Evolutionary conservation across 2,888 invertebrate genomes (phyloP).

Genomic region (Tachystola acroxantha): DNA sequence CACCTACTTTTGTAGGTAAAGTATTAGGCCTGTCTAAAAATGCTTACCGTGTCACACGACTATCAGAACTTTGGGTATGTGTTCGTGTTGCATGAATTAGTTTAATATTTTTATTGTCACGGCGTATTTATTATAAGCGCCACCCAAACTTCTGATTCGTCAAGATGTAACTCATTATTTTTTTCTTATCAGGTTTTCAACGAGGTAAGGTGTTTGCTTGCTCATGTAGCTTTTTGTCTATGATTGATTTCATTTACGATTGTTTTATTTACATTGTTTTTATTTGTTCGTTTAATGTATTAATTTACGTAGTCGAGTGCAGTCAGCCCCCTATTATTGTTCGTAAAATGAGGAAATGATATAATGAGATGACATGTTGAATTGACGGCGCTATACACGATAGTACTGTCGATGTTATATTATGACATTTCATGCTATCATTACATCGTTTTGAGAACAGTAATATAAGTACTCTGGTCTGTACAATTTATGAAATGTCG

Average conservation of each 20-base stretch:
- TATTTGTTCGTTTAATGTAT: conserved; percentile 7
- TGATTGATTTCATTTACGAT: conserved; percentile 34
- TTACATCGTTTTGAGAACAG: too few relatives aligned
- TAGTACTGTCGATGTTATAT: too few relatives aligned
- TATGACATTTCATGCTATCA: too few relatives aligned
- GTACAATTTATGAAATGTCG: too few relatives aligned
- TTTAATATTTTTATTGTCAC: conserved; percentile 3
- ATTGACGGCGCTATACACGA: too few relatives aligned
- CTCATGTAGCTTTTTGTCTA: conserved; percentile 42
- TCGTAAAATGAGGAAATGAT: too few relatives aligned
- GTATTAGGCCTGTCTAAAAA: conserved; percentile 17
- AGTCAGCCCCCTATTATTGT: too few relatives aligned
- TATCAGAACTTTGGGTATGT: conserved; percentile 16
- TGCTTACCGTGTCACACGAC: conserved; percentile 20
- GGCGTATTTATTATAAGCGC: conserved; percentile 7
- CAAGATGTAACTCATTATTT: conserved; percentile 33
- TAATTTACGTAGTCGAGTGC: too few relatives aligned
- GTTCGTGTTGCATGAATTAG: neutral
- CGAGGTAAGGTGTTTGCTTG: conserved; percentile 68
- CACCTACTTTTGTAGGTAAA: too few relatives aligned
- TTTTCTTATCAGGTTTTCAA: conserved; percentile 60
- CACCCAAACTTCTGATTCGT: conserved; percentile 28
- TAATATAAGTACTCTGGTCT: too few relatives aligned
- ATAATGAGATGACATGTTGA: too few relatives aligned
- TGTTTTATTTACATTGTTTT: conserved; percentile 29